A percentile compares a stretch with the other conserved stretches of the same genome.
These are phyloP conservation scores for Thamnophis sirtalis DNA, from an alignment of 2,113 vertebrate species.

Conservation along the genomic window DNA sequence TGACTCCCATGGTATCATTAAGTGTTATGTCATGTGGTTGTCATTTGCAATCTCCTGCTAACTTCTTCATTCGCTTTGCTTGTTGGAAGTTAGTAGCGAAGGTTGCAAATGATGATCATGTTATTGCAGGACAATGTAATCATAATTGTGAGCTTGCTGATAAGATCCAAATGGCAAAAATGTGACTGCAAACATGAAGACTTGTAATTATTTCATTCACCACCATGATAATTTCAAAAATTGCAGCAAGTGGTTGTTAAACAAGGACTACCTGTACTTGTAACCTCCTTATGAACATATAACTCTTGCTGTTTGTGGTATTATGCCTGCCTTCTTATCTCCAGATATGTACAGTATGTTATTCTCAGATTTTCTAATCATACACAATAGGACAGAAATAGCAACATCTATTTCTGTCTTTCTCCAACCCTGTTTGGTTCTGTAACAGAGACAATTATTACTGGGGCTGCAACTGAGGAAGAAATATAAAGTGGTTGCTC, in stretches of 20 bases:
- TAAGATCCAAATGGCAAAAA: not conserved
- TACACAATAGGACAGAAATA: slow-evolving; percentile 32
- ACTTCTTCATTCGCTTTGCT: not conserved
- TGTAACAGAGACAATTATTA: slow-evolving; percentile 44
- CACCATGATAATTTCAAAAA: not conserved
- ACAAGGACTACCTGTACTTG: not conserved
- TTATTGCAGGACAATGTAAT: not conserved
- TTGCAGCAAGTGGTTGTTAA: not conserved
- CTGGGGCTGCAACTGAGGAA: slow-evolving; percentile 10
- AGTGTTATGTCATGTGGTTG: not conserved
- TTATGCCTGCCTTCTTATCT: slow-evolving; percentile 5
- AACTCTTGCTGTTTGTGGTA: not conserved
- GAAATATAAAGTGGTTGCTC: not conserved
- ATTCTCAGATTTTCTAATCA: slow-evolving; percentile 27
- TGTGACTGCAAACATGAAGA: not conserved
- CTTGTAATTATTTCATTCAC: not conserved
- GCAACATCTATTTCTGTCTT: slow-evolving; percentile 28
- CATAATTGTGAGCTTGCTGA: not conserved
- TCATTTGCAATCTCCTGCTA: not conserved
- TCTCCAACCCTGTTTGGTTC: slow-evolving; percentile 17
- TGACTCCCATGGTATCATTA: not conserved
- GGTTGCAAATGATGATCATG: not conserved
- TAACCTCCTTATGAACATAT: not conserved
- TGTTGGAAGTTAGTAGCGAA: not conserved
- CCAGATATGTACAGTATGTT: slow-evolving; percentile 14